Conservation (phyloP, 2,797 vertebrate species). For the Nyctibius grandis region DNA sequence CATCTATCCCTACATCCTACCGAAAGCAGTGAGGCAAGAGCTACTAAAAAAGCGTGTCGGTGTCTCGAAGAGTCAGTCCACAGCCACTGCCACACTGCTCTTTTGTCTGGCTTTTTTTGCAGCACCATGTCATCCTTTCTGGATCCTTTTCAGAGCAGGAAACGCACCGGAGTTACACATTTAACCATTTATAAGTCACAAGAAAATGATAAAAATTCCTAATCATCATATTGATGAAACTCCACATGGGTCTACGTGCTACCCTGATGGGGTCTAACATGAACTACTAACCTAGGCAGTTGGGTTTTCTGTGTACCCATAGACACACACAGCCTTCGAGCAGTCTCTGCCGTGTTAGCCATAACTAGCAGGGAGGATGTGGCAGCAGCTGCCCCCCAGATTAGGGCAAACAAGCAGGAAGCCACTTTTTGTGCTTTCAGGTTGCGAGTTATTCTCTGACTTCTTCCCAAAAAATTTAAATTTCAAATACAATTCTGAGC, state of each 20-base stretch:
- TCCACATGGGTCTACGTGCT: accelerated
- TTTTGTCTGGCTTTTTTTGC: background rate
- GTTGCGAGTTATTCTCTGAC: background rate
- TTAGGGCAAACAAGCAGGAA: background rate
- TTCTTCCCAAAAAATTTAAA: background rate
- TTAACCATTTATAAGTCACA: background rate
- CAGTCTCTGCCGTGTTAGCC: accelerated
- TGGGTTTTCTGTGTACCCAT: background rate
- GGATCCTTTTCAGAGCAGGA: background rate
- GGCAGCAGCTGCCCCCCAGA: background rate
- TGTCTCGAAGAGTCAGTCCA: background rate
- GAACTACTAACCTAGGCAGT: accelerated
- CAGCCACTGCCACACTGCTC: background rate
- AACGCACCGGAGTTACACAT: background rate
- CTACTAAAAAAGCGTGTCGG: background rate
- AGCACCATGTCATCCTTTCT: background rate
- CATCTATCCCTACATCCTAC: background rate
- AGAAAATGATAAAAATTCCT: background rate
- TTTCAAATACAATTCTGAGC: background rate
- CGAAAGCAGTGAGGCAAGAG: background rate
- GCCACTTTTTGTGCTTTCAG: background rate
- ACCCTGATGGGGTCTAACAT: background rate
- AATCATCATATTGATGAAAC: background rate
- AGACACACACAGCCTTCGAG: background rate
- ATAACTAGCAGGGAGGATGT: background rate